phyloP scores from a whole-genome alignment of 2,113 vertebrate genomes.

The Labeo rohita region DNA sequence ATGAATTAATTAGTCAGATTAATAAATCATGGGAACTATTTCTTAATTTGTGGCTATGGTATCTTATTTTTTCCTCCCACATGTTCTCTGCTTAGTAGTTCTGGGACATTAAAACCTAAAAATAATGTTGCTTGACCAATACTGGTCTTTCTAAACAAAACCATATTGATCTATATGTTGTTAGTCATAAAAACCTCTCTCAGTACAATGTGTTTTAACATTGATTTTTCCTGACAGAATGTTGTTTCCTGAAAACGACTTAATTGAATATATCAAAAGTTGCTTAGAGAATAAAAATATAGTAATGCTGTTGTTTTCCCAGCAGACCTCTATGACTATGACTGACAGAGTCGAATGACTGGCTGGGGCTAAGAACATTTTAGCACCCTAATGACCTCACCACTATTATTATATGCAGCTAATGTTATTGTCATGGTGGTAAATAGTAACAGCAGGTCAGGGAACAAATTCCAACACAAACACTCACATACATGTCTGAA shows the following conservation, averaged over 20 bases:
- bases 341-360: slow-evolving; percentile 57
- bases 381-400: slow-evolving; percentile 59
- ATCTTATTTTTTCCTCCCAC: neutral
- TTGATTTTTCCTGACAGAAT: neutral
- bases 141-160: neutral
- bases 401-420: slow-evolving; percentile 67
- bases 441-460: slow-evolving; percentile 58
- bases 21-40: too few species aligned
- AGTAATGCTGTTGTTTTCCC: slow-evolving; percentile 28
- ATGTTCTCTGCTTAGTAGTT: neutral
- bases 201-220: neutral
- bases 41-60: neutral
- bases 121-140: neutral
- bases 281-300: neutral
- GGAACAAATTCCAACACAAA: slow-evolving; percentile 41
- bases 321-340: slow-evolving; percentile 45
- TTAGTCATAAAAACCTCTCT: neutral
- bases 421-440: slow-evolving; percentile 50
- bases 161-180: neutral
- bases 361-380: slow-evolving; percentile 36
- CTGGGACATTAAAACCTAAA: neutral
- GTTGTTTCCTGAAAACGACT: neutral
- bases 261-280: neutral
- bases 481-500: neutral
- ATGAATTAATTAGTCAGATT: too few species aligned